A percentile compares a stretch with the other conserved stretches of the same genome.
phyloP scores from a whole-genome alignment of 2,113 vertebrate genomes.

The Oreochromis spilurus region DNA sequence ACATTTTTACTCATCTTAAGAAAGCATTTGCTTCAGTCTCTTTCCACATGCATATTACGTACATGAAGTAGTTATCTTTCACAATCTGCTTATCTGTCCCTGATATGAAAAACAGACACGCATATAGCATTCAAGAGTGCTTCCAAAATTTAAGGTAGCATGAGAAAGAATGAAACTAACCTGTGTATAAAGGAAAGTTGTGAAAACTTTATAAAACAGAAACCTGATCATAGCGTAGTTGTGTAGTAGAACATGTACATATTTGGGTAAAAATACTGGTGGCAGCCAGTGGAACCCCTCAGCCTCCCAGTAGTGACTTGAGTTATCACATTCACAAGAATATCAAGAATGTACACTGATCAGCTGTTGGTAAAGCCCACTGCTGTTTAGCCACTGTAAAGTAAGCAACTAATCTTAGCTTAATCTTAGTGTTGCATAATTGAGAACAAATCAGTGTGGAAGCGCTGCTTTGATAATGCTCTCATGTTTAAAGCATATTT shows the following conservation, averaged over 20 bases:
- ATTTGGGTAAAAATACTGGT: not conserved
- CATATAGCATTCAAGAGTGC: not conserved
- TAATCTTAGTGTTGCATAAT: not conserved
- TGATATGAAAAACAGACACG: not conserved
- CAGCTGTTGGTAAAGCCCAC: not conserved
- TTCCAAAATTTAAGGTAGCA: not conserved
- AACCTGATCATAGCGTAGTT: not conserved
- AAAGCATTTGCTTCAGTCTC: rapidly evolving
- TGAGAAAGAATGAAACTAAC: not conserved
- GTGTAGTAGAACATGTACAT: not conserved
- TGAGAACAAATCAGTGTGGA: not conserved
- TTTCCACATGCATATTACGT: not conserved
- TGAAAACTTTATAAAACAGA: rapidly evolving
- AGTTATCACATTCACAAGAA: not conserved
- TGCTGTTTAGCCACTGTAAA: not conserved
- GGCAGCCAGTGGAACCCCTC: not conserved
- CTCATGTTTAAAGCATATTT: not conserved
- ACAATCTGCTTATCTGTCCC: not conserved
- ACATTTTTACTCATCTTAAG: not conserved
- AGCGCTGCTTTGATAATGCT: not conserved
- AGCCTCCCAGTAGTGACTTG: not conserved
- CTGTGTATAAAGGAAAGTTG: not conserved
- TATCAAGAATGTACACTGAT: not conserved
- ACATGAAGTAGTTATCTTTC: rapidly evolving
- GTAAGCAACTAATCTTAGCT: not conserved